Percentiles rank a stretch among this genome's conserved stretches.
Evolutionary conservation across 64 coral and sea anemone genomes (phyloP).

Genomic region (Dendrophyllia cribrosa): DNA sequence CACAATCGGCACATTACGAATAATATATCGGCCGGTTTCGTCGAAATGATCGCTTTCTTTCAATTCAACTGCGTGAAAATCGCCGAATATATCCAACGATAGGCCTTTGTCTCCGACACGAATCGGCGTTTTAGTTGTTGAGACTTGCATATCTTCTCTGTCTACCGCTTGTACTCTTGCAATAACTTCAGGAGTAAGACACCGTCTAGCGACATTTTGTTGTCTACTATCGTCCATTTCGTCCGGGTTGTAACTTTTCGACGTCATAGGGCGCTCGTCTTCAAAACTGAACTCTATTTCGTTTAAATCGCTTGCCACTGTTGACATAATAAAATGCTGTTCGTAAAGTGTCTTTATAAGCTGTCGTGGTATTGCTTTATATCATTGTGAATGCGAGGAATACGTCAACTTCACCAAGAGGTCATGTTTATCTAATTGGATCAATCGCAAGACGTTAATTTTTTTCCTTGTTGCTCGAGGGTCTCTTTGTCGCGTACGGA

Average conservation of each 20-base stretch:
- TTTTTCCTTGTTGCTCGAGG: background rate
- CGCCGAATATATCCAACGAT: background rate
- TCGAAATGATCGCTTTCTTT: background rate
- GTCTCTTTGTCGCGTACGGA: background rate
- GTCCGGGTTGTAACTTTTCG: background rate
- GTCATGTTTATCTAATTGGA: slow-evolving; percentile 24
- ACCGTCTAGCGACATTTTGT: background rate
- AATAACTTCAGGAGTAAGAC: slow-evolving; percentile 40
- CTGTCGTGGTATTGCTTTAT: slow-evolving; percentile 2
- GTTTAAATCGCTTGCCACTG: slow-evolving; percentile 55
- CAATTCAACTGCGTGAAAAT: background rate
- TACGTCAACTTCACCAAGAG: slow-evolving; percentile 26
- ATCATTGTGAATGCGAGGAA: background rate
- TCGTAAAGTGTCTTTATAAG: background rate
- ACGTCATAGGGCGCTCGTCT: background rate
- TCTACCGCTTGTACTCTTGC: slow-evolving; percentile 62
- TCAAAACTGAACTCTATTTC: slow-evolving; percentile 63
- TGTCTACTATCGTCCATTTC: background rate
- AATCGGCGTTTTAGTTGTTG: background rate
- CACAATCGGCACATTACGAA: slow-evolving; percentile 73
- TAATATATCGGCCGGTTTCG: background rate
- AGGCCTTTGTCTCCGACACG: background rate
- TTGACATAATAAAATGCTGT: slow-evolving; percentile 1
- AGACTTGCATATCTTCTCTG: slow-evolving; percentile 15
- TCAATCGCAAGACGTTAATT: background rate